Evolutionary conservation across 1,140 invertebrate species (phyloP), one percentile per base, ranked within the genome.

Genomic region (Apis florea): DNA sequence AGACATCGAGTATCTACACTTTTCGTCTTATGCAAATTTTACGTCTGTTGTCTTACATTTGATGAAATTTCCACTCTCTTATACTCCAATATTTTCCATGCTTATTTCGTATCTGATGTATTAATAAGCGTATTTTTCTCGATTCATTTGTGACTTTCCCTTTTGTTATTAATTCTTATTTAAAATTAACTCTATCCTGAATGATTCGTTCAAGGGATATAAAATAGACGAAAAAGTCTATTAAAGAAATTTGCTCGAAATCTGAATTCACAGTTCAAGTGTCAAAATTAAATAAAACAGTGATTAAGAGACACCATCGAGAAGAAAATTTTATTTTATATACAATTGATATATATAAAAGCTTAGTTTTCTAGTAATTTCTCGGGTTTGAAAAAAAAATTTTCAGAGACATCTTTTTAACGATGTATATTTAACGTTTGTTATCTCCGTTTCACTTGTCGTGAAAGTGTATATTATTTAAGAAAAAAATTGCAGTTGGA

Each of bases 11-110:
- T 56, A 61, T 71, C 58, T 15, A 54, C 21, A 26, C 49, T 71
- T 47, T 63, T 79, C 58, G 21, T 31, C 51, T 8, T 72, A 47
- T 64, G 49, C 47, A 54, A 79, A 79, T 68, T 68, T 11, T 71
- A 12, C 51, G 26, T 10, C 56, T 40, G 10, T 10, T 58, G 9
- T 12, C 12, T n/a, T 40, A 3, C 6, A 5, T 40, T 40, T 40
- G 4, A 40, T 40, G 4, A 40, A 40, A 40, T 6, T 40, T 40
- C 0, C 31, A 3, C 26, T 61, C 51, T 10, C 21, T 31, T 51
- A 24, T 8, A 9, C 19, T 51, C 8, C 2, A n/a, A n/a, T 8
- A 17, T 61, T 49, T 26, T 13, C n/a, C 13, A 61, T 24, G 58
- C 21, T 58, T n/a, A 58, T 4, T n/a, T 58, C 21, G 11, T 2